Percentiles rank a stretch among this genome's conserved stretches.
phyloP scores from a whole-genome alignment of 2,113 vertebrate species.

The Eurypyga helias region DNA sequence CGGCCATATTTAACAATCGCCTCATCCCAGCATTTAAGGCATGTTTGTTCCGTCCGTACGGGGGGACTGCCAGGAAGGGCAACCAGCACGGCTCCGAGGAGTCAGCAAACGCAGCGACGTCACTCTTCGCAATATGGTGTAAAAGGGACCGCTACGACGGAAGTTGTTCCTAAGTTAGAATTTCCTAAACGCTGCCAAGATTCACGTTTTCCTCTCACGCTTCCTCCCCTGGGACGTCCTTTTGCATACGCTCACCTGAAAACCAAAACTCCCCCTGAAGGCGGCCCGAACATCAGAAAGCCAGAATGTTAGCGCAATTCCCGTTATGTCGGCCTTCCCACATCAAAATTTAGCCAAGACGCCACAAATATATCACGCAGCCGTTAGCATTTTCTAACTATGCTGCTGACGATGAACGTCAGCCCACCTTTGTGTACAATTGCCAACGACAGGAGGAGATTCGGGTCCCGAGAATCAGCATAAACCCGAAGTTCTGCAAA shows the following conservation, averaged over 20 bases:
- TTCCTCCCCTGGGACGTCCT: not conserved
- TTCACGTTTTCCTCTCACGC: not conserved
- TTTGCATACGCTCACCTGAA: not conserved
- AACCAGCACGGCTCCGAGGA: not conserved
- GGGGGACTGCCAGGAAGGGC: conserved; percentile 16
- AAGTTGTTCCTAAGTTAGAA: conserved; percentile 72
- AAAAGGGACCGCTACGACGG: not conserved
- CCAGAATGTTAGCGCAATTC: not conserved
- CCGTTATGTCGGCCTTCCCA: not conserved
- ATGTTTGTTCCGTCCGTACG: conserved; percentile 15
- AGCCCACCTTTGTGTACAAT: not conserved
- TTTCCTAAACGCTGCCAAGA: not conserved
- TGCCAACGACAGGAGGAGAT: not conserved
- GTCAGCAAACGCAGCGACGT: not conserved
- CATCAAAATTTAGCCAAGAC: not conserved
- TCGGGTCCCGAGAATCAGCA: not conserved
- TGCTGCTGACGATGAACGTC: not conserved
- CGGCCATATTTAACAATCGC: not conserved
- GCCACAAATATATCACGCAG: not conserved
- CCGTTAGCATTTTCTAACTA: not conserved
- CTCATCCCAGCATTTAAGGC: conserved; percentile 57
- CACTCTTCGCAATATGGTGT: not conserved
- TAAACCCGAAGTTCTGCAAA: not conserved
- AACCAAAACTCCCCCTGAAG: not conserved
- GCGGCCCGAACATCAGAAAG: not conserved